Conservation (phyloP, 2,797 vertebrate genomes). For the Pangasius djambal region DNA sequence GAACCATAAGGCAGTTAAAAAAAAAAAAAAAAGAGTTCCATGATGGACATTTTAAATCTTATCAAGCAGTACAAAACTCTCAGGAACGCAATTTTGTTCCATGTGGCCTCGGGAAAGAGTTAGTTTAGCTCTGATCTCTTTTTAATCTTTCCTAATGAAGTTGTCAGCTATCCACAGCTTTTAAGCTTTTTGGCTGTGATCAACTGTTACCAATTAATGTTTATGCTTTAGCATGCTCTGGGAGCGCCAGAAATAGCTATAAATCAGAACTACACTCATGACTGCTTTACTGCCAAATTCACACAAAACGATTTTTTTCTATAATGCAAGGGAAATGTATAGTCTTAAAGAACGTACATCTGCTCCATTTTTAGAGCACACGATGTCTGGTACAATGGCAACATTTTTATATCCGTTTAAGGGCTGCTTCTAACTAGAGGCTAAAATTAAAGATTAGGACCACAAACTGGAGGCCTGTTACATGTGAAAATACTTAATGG, state of each 20-base stretch:
- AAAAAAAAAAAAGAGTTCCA: not conserved
- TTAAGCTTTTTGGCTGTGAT: slow-evolving; percentile 37
- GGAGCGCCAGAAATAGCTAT: slow-evolving; percentile 40
- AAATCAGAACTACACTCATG: slow-evolving; percentile 52
- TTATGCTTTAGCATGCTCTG: slow-evolving; percentile 15
- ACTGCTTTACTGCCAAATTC: slow-evolving; percentile 54
- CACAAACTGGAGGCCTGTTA: slow-evolving; percentile 28
- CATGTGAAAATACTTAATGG: slow-evolving; percentile 48
- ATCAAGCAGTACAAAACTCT: not conserved
- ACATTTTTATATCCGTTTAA: slow-evolving; percentile 49
- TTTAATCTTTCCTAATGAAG: slow-evolving; percentile 49
- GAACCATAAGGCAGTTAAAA: not conserved
- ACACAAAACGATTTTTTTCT: slow-evolving; percentile 45
- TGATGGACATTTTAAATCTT: not conserved
- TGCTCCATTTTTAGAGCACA: slow-evolving; percentile 41
- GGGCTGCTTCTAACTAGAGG: slow-evolving; percentile 44
- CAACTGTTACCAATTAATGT: slow-evolving; percentile 39
- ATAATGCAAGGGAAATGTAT: slow-evolving; percentile 36
- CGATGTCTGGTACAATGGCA: slow-evolving; percentile 39
- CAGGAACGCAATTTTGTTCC: not conserved
- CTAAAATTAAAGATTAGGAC: slow-evolving; percentile 51
- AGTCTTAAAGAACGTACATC: slow-evolving; percentile 47
- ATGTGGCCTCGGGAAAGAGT: slow-evolving; percentile 3
- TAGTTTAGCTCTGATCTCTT: slow-evolving; percentile 36
- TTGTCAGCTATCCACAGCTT: slow-evolving; percentile 30